These are phyloP conservation scores for Panulirus ornatus DNA, from an alignment of 1,140 invertebrate species.

Conservation along the genomic window DNA sequence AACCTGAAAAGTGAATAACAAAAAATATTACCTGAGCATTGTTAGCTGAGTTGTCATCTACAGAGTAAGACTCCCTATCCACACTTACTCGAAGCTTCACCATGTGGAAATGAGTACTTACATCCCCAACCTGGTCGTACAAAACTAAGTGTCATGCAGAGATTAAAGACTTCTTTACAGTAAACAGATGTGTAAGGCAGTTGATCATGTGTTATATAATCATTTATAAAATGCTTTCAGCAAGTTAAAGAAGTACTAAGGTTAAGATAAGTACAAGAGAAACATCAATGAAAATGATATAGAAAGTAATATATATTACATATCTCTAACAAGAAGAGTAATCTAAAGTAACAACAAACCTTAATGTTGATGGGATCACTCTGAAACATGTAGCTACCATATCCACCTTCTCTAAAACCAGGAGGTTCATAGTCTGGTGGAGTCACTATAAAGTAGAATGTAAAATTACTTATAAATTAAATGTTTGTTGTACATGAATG, in stretches of 20 bases:
- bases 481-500: neutral
- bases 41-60: neutral
- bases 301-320: too few relatives aligned
- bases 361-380: neutral
- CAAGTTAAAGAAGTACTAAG: too few relatives aligned
- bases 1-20: too few relatives aligned
- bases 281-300: too few relatives aligned
- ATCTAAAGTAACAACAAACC: neutral
- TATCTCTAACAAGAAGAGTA: too few relatives aligned
- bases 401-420: neutral
- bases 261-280: too few relatives aligned
- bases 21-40: neutral
- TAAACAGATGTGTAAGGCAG: too few relatives aligned
- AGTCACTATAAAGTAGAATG: constrained; percentile 25
- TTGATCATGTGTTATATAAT: too few relatives aligned
- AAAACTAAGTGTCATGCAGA: too few relatives aligned
- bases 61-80: neutral
- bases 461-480: neutral
- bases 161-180: too few relatives aligned
- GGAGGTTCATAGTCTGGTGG: constrained; percentile 42
- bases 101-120: neutral
- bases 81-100: constrained; percentile 15
- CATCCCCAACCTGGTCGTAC: neutral
- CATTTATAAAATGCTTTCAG: too few relatives aligned
- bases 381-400: neutral